Conservation (phyloP, 2,113 vertebrate genomes). For the Salvator merianae region DNA sequence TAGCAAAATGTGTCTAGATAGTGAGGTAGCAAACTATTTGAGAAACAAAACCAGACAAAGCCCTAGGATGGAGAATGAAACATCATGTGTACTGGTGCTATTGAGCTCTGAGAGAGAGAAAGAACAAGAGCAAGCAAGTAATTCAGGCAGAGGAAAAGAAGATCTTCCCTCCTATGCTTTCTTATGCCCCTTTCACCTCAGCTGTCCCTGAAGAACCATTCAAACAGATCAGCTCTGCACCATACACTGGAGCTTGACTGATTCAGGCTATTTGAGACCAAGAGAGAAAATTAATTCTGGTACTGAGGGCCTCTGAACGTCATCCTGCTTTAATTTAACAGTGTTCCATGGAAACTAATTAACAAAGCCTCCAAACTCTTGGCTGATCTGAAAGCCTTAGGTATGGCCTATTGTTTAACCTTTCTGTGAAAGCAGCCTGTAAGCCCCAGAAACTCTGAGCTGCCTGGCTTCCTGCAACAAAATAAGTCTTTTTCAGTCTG, state of each 20-base stretch:
- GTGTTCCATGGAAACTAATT: slow-evolving; percentile 36
- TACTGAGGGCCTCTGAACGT: slow-evolving; percentile 18
- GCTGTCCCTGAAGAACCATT: slow-evolving; percentile 4
- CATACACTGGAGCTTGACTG: slow-evolving; percentile 20
- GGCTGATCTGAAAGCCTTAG: background rate
- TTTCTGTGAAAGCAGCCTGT: background rate
- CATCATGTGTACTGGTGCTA: background rate
- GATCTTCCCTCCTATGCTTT: background rate
- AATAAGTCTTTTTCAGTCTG: background rate
- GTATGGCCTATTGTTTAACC: background rate
- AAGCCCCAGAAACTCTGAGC: background rate
- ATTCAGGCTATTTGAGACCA: slow-evolving; percentile 32
- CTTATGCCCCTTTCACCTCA: slow-evolving; percentile 19
- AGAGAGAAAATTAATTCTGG: slow-evolving; percentile 31
- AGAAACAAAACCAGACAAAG: background rate
- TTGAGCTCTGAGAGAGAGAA: background rate
- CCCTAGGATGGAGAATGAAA: slow-evolving; percentile 20
- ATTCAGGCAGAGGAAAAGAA: slow-evolving; percentile 28
- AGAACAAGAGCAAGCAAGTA: background rate
- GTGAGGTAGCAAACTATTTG: background rate
- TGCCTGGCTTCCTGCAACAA: background rate
- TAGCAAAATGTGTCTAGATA: background rate
- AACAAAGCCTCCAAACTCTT: background rate
- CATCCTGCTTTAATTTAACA: slow-evolving; percentile 34
- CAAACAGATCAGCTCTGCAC: slow-evolving; percentile 16